These are phyloP conservation scores for Choloepus hoffmanni DNA, from an alignment of 2,113 vertebrate species.

Conservation along the genomic window DNA sequence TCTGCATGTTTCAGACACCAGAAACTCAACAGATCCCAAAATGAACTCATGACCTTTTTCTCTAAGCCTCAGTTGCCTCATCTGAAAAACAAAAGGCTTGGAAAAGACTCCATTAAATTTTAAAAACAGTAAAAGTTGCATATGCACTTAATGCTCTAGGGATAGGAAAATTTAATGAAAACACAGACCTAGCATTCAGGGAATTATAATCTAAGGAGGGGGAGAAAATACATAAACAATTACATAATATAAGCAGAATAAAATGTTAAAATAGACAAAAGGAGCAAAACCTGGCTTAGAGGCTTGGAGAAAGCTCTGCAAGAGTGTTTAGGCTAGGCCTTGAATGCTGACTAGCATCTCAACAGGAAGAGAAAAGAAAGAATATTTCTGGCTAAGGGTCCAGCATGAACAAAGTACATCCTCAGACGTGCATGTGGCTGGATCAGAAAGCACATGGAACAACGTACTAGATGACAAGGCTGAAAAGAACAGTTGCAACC, in stretches of 20 bases:
- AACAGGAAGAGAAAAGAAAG: constrained; percentile 31
- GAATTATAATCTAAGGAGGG: constrained; percentile 10
- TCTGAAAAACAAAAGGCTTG: constrained; percentile 20
- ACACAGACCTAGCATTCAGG: neutral
- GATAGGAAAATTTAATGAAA: constrained; percentile 24
- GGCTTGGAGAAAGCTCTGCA: constrained; percentile 42
- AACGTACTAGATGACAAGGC: neutral
- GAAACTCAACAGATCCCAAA: constrained; percentile 41
- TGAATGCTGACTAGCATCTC: constrained; percentile 56
- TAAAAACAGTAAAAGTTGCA: neutral
- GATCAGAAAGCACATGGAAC: neutral
- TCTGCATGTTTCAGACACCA: constrained; percentile 11
- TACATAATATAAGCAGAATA: constrained; percentile 31
- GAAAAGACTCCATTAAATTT: neutral
- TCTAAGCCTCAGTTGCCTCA: constrained; percentile 32
- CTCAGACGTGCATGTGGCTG: neutral
- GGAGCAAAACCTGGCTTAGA: constrained; percentile 31
- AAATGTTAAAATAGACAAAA: constrained; percentile 54
- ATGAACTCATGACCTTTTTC: constrained; percentile 43
- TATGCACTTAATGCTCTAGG: neutral
- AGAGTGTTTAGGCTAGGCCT: constrained; percentile 26
- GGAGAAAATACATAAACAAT: constrained; percentile 28
- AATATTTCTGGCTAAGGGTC: constrained; percentile 20
- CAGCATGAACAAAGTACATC: constrained; percentile 44
- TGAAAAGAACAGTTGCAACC: neutral